Percentiles rank a stretch among this genome's conserved stretches.
These are phyloP conservation scores for Epirrita christyi DNA, from an alignment of 2,888 invertebrate genomes.

Conservation along the genomic window DNA sequence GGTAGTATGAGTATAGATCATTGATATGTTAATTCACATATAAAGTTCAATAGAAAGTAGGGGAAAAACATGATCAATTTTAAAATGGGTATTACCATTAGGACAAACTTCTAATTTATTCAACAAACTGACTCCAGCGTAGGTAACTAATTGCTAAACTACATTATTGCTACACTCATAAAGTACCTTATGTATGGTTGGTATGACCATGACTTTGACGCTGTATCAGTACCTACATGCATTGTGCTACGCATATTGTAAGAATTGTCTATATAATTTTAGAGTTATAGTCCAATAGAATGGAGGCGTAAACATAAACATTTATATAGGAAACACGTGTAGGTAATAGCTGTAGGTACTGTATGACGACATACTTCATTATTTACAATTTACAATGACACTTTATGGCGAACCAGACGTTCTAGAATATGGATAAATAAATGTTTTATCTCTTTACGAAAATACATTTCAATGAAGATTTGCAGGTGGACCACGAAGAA, in stretches of 20 bases:
- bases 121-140: no score
- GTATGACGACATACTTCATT: slow-evolving; percentile 52
- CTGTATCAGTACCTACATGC: slow-evolving; percentile 46
- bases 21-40: neutral
- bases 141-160: neutral
- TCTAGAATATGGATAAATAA: slow-evolving; percentile 28
- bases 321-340: slow-evolving; percentile 81
- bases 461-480: neutral
- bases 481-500: no score
- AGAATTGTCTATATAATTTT: slow-evolving; percentile 74
- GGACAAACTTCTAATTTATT: no score
- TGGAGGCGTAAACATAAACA: slow-evolving; percentile 73
- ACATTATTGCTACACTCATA: slow-evolving; percentile 13
- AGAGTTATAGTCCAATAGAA: slow-evolving; percentile 72
- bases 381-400: slow-evolving; percentile 50
- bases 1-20: no score
- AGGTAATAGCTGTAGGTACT: slow-evolving; percentile 50
- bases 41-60: neutral
- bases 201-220: slow-evolving; percentile 10
- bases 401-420: slow-evolving; percentile 23
- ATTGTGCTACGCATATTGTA: slow-evolving; percentile 58
- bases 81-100: no score
- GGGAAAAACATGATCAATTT: neutral
- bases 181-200: neutral
- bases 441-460: slow-evolving; percentile 1